Percentiles rank a stretch among this genome's conserved stretches.
These are phyloP conservation scores for Clanis bilineata DNA, from an alignment of 2,888 invertebrate species.

Conservation along the genomic window DNA sequence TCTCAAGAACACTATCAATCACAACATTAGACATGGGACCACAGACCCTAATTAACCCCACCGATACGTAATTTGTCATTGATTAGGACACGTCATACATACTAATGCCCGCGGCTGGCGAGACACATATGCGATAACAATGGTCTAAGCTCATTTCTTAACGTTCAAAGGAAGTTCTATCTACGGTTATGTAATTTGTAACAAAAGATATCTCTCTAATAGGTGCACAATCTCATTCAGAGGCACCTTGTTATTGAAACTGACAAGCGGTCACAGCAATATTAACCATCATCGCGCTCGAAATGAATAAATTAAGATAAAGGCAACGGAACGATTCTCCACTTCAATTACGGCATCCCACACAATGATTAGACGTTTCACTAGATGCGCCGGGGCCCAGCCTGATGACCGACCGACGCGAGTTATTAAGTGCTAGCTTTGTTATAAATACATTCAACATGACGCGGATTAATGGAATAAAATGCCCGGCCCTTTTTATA, in stretches of 20 bases:
- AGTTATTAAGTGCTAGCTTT: constrained; percentile 78
- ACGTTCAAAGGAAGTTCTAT: constrained; percentile 10
- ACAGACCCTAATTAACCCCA: constrained; percentile 61
- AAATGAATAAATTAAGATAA: constrained; percentile 80
- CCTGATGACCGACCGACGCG: constrained; percentile 60
- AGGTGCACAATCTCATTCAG: constrained; percentile 60
- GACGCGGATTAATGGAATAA: constrained; percentile 75
- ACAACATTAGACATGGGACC: constrained; percentile 66
- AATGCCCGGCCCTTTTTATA: constrained; percentile 64
- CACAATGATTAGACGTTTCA: constrained; percentile 79
- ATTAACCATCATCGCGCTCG: constrained; percentile 65
- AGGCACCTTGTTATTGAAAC: constrained; percentile 67
- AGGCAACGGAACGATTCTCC: constrained; percentile 66
- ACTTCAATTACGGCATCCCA: constrained; percentile 77
- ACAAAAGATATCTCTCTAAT: constrained; percentile 35
- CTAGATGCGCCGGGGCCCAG: constrained; percentile 57
- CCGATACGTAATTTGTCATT: constrained; percentile 62
- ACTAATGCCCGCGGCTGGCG: constrained; percentile 17
- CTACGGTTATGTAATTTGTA: constrained; percentile 22
- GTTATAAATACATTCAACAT: constrained; percentile 77
- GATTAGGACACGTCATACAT: constrained; percentile 38
- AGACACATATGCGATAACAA: constrained; percentile 17
- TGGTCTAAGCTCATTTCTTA: constrained; percentile 12
- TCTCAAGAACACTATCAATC: constrained; percentile 74
- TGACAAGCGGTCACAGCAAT: constrained; percentile 78